These are phyloP conservation scores for Lethenteron reissneri DNA, from an alignment of 2,113 vertebrate genomes.

Conservation along the genomic window DNA sequence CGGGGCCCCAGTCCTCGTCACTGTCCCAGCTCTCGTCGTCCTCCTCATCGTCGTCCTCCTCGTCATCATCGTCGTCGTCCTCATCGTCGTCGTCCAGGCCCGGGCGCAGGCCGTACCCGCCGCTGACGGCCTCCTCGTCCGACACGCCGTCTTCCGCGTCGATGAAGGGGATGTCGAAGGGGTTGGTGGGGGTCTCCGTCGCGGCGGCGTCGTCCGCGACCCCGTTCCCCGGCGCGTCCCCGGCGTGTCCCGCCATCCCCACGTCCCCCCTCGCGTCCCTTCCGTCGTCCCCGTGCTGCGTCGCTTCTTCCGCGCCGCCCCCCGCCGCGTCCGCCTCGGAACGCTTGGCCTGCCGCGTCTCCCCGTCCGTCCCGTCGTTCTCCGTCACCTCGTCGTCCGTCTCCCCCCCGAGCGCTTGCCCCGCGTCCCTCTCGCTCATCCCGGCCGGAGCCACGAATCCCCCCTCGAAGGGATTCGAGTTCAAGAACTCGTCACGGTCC, in stretches of 20 bases:
- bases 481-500: no score
- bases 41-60: not conserved
- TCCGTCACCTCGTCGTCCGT: no score
- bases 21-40: conserved; percentile 1
- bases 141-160: not conserved
- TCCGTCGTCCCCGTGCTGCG: not conserved
- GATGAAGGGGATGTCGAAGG: conserved; percentile 5
- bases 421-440: no score
- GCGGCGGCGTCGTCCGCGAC: not conserved
- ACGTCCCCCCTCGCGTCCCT: not conserved
- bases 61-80: not conserved
- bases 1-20: conserved; percentile 2
- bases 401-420: no score
- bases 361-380: no score
- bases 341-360: no score
- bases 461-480: no score
- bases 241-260: not conserved
- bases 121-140: not conserved
- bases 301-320: no score
- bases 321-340: no score
- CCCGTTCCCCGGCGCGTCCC: not conserved
- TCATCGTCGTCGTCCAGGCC: not conserved
- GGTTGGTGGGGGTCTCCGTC: not conserved
- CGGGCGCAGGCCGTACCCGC: not conserved
- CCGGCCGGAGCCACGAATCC: no score